Conservation (phyloP, 1,140 invertebrate species). For the Eumaeus atala region DNA sequence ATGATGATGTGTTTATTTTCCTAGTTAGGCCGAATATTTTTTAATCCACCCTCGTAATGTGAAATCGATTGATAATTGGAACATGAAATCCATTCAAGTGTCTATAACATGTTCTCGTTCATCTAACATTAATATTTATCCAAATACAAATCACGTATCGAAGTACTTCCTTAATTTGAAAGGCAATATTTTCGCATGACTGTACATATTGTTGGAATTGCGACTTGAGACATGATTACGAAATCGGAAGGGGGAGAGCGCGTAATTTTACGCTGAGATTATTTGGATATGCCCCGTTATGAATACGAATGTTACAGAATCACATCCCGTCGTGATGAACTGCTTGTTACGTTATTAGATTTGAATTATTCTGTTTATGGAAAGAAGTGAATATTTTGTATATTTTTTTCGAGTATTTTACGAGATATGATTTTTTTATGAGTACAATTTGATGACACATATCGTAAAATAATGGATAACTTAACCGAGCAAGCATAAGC, state of each 20-base stretch:
- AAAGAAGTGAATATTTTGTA: neutral
- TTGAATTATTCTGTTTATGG: neutral
- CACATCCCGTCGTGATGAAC: conserved; percentile 17
- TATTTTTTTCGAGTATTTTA: neutral
- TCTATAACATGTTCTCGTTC: too few species aligned
- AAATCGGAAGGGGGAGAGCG: conserved; percentile 28
- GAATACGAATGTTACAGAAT: conserved; percentile 26
- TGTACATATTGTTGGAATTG: conserved; percentile 19
- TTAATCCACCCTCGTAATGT: too few species aligned
- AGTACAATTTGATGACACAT: too few species aligned
- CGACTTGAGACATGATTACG: conserved; percentile 32
- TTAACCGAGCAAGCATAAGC: too few species aligned
- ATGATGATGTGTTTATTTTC: too few species aligned
- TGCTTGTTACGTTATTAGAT: conserved; percentile 8
- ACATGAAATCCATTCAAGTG: too few species aligned
- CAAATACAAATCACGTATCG: too few species aligned
- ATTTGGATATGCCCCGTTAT: conserved; percentile 19
- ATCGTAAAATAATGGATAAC: too few species aligned
- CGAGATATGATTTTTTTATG: neutral
- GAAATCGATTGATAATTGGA: too few species aligned
- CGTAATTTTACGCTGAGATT: conserved; percentile 25
- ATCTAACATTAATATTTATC: too few species aligned
- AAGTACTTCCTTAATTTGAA: neutral
- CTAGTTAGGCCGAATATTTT: too few species aligned
- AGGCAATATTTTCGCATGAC: neutral